These are phyloP conservation scores for Tinea semifulvella DNA, from an alignment of 2,888 invertebrate species.

Conservation along the genomic window DNA sequence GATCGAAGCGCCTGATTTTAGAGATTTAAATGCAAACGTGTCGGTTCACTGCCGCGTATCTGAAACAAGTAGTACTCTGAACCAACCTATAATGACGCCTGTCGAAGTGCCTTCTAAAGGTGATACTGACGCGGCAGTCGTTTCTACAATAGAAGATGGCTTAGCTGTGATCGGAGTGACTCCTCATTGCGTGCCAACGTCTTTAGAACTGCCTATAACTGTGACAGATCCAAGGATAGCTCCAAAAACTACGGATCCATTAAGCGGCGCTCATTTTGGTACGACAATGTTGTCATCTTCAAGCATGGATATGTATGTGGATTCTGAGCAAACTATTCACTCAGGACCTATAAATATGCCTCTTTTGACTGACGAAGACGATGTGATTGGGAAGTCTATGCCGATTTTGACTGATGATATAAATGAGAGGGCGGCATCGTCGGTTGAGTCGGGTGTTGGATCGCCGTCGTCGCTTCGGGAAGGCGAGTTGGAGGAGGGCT, in stretches of 20 bases:
- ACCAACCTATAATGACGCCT: slow-evolving; percentile 86
- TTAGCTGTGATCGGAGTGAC: slow-evolving; percentile 68
- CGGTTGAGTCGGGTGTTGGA: slow-evolving; percentile 34
- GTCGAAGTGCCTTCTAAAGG: slow-evolving; percentile 73
- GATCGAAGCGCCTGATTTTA: slow-evolving; percentile 68
- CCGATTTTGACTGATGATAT: slow-evolving; percentile 51
- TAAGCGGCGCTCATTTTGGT: slow-evolving; percentile 34
- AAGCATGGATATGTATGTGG: slow-evolving; percentile 44
- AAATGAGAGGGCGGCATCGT: slow-evolving; percentile 34
- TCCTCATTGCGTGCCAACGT: slow-evolving; percentile 69
- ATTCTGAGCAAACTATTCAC: slow-evolving; percentile 33
- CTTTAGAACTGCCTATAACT: slow-evolving; percentile 78
- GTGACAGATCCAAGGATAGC: slow-evolving; percentile 80
- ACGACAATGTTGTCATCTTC: slow-evolving; percentile 34
- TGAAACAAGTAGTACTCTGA: slow-evolving; percentile 78
- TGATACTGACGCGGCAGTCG: slow-evolving; percentile 35
- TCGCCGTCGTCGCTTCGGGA: slow-evolving; percentile 37
- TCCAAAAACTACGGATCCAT: slow-evolving; percentile 54
- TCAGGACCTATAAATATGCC: slow-evolving; percentile 67
- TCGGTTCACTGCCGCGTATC: slow-evolving; percentile 70
- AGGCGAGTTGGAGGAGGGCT: slow-evolving; percentile 33
- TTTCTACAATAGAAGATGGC: slow-evolving; percentile 60
- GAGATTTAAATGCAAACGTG: slow-evolving; percentile 66
- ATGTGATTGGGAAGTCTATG: slow-evolving; percentile 42
- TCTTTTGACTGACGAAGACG: slow-evolving; percentile 60